These are phyloP conservation scores for Musca domestica DNA, from an alignment of 1,140 invertebrate genomes.

Conservation along the genomic window DNA sequence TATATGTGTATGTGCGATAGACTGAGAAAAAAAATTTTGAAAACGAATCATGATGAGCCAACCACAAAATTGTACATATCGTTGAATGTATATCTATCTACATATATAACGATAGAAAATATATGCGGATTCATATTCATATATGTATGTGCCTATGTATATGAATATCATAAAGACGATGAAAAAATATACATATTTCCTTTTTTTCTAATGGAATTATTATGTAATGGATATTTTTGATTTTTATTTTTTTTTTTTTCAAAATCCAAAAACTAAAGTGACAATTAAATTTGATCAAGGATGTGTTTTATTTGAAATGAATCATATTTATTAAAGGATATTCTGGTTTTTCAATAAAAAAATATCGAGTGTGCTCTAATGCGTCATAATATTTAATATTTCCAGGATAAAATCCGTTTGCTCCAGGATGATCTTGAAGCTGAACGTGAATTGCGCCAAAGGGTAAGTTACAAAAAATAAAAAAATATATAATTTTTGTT, in stretches of 20 bases:
- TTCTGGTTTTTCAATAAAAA: not conserved
- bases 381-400: constrained; percentile 40
- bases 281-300: not conserved
- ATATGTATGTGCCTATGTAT: not conserved
- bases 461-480: constrained; percentile 78
- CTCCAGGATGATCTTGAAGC: constrained; percentile 95
- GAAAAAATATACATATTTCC: not conserved
- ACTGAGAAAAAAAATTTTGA: constrained; percentile 6
- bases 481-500: not conserved
- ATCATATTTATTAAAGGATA: not conserved
- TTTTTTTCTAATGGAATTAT: constrained; percentile 4
- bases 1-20: not conserved
- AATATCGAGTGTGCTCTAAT: not conserved
- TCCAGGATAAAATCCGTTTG: constrained; percentile 96
- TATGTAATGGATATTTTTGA: constrained; percentile 13
- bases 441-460: constrained; percentile 93
- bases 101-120: not conserved
- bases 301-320: no score
- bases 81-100: not conserved
- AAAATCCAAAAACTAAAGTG: no score
- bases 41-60: constrained; percentile 6
- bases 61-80: constrained; percentile 6
- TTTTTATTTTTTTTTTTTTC: no score
- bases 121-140: not conserved
- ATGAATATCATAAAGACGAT: no score